phyloP scores from a whole-genome alignment of 2,113 vertebrate species.

The Petrocephalus microphthalmus region DNA sequence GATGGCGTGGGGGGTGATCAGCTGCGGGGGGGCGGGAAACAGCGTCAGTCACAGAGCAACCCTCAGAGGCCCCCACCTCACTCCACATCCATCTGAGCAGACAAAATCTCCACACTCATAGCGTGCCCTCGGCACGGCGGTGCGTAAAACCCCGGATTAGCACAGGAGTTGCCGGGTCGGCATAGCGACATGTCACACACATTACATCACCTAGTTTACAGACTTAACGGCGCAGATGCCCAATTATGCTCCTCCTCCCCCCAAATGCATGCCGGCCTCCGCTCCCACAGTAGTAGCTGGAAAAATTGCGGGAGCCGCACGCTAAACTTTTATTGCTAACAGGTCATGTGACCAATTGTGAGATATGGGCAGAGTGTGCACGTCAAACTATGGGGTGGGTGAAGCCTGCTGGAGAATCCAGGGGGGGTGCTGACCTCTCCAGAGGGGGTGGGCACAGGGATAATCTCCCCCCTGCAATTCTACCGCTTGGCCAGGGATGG shows the following conservation, averaged over 20 bases:
- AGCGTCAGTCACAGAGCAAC: background rate
- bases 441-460: slow-evolving; percentile 1
- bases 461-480: background rate
- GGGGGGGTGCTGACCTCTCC: background rate
- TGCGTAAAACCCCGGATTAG: slow-evolving; percentile 27
- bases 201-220: background rate
- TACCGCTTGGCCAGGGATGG: background rate
- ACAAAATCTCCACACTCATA: slow-evolving; percentile 54
- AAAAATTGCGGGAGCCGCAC: background rate
- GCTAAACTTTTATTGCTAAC: background rate
- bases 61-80: background rate
- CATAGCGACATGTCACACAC: background rate
- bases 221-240: background rate
- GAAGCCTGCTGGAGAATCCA: background rate
- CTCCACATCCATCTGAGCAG: slow-evolving; percentile 42
- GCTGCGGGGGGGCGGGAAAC: slow-evolving; percentile 52
- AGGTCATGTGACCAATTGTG: background rate
- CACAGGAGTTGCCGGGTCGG: background rate
- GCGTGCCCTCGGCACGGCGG: slow-evolving; percentile 33
- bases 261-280: background rate
- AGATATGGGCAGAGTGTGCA: background rate
- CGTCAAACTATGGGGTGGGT: background rate
- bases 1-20: slow-evolving; percentile 97
- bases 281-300: background rate
- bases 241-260: background rate